Evolutionary conservation across 2,888 invertebrate genomes (phyloP), one percentile per base, ranked within the genome.

Genomic region (Apotomis turbidana): DNA sequence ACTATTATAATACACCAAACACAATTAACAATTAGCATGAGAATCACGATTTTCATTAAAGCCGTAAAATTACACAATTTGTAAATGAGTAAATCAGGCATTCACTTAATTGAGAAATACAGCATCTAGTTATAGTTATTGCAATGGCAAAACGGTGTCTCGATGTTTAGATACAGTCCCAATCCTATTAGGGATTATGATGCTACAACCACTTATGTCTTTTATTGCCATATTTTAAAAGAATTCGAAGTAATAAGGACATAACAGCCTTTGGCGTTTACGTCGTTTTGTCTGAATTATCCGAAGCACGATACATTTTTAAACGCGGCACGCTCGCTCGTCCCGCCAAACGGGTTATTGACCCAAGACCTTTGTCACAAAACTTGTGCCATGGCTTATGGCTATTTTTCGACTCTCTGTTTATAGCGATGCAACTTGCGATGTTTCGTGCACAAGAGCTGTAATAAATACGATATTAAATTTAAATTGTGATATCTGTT

Each of bases 301-400:
- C 77, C 78, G 81, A 80, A 81, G 77, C 80, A 81, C 82, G 80
- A 78, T 87, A 87, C 87, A 88, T 89, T 88, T 87, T 86, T 90
- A 90, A 91, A 89, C 86, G 87, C 85, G 87, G 85, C 90, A 83
- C 87, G 90, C 88, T 63, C 46, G 63, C 72, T 41, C 58, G 61
- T 38, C 72, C 90, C 87, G 91, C 91, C 87, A 91, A 92, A 87
- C 89, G 83, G 90, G 88, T 89, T 87, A 84, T 86, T 86, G 90
- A 90, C 88, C 90, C 78, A 83, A 81, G 87, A 89, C 91, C 91
- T 91, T 90, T 90, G 91, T 91, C 85, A 91, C 91, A 90, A 90
- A 89, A 89, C 87, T 90, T 86, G 89, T 88, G 88, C 87, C 89
- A 88, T 81, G 76, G 72, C 80, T 83, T 84, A 82, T 82, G 81